These are phyloP conservation scores for Apus apus DNA, from an alignment of 2,113 vertebrate species.

Conservation along the genomic window DNA sequence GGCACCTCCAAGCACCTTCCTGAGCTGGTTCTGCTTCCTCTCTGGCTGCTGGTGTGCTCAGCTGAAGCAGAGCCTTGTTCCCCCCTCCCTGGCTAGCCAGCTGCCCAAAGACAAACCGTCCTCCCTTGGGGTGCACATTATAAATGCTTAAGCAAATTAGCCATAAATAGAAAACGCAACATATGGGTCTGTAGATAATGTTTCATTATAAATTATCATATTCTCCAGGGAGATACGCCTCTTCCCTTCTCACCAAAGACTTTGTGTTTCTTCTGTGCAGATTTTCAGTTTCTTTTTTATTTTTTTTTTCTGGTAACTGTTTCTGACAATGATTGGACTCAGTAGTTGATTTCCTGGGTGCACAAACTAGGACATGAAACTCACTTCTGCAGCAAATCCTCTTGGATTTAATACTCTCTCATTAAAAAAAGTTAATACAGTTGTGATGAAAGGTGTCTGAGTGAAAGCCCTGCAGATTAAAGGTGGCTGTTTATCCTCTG, in stretches of 20 bases:
- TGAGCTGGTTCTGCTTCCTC: background rate
- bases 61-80: background rate
- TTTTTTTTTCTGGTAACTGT: background rate
- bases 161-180: slow-evolving; percentile 70
- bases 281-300: background rate
- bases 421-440: background rate
- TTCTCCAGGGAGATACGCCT: slow-evolving; percentile 67
- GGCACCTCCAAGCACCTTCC: background rate
- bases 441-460: background rate
- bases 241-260: slow-evolving; percentile 66
- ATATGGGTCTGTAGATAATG: slow-evolving; percentile 71
- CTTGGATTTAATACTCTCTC: background rate
- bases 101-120: slow-evolving; percentile 54
- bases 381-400: slow-evolving; percentile 13
- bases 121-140: slow-evolving; percentile 38
- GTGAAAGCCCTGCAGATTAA: background rate
- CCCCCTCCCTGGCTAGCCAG: slow-evolving; percentile 33
- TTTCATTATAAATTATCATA: slow-evolving; percentile 66
- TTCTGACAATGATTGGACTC: background rate
- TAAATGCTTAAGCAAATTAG: slow-evolving; percentile 61
- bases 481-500: background rate
- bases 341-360: slow-evolving; percentile 5
- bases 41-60: background rate
- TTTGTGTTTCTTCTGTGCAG: slow-evolving; percentile 44
- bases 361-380: background rate